phyloP scores from a whole-genome alignment of 2,888 invertebrate species.

The Nasonia oneida region DNA sequence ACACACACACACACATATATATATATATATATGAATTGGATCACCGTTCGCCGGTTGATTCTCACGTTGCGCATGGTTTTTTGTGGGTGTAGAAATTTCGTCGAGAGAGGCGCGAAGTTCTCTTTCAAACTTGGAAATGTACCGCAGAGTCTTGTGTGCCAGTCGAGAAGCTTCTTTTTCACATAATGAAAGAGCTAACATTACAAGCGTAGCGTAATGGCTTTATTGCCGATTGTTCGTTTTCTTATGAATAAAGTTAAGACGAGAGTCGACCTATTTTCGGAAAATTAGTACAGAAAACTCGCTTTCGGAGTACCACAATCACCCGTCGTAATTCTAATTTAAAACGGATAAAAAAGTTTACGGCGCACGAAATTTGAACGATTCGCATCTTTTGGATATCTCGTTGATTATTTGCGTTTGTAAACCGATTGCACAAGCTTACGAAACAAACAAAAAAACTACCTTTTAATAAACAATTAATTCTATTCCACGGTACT shows the following conservation, averaged over 20 bases:
- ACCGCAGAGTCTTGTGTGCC: not conserved
- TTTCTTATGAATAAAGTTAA: not conserved
- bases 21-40: not conserved
- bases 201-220: not conserved
- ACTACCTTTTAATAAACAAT: not conserved
- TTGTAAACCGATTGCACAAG: not conserved
- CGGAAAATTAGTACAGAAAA: not conserved
- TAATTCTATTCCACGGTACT: not conserved
- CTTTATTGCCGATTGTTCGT: not conserved
- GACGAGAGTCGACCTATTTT: not conserved
- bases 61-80: not conserved
- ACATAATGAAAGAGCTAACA: not conserved
- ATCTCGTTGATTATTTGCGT: not conserved
- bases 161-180: not conserved
- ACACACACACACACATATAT: no score
- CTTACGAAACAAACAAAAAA: not conserved
- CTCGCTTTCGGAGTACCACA: not conserved
- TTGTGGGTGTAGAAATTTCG: not conserved
- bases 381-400: not conserved
- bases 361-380: not conserved
- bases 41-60: not conserved
- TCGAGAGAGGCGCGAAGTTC: not conserved
- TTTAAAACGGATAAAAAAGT: not conserved
- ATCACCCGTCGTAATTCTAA: slow-evolving; percentile 5
- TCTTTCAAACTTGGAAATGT: not conserved